A percentile compares a stretch with the other conserved stretches of the same genome.
Conservation (phyloP, 2,888 invertebrate genomes). For the Lypha dubia region DNA sequence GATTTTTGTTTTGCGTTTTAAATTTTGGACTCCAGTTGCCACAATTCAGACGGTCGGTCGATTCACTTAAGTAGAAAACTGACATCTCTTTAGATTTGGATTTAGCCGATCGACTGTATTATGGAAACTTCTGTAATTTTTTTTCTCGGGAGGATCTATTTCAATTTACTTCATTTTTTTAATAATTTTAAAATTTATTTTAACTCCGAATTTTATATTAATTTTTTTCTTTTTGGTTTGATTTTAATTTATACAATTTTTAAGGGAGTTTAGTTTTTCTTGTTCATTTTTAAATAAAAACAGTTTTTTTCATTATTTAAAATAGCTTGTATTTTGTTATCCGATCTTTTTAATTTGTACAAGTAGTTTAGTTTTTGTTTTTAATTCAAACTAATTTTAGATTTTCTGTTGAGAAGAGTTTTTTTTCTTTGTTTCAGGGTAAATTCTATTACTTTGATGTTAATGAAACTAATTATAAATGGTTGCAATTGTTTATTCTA, state of each 20-base stretch:
- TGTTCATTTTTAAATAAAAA: neutral
- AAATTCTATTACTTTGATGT: neutral
- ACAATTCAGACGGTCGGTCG: neutral
- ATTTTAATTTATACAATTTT: constrained; percentile 39
- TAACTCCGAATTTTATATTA: constrained; percentile 39
- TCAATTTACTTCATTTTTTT: constrained; percentile 6
- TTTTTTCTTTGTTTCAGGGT: neutral
- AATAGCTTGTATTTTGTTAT: neutral
- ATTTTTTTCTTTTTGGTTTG: constrained; percentile 3
- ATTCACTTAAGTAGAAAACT: too few relatives aligned
- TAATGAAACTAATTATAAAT: constrained; percentile 12
- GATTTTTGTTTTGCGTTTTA: constrained; percentile 16
- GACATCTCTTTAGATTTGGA: too few relatives aligned
- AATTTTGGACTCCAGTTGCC: too few relatives aligned
- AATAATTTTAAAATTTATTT: constrained; percentile 24
- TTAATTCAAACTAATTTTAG: constrained; percentile 2
- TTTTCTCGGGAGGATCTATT: neutral
- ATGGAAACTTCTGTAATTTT: neutral
- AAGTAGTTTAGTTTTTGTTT: constrained; percentile 10
- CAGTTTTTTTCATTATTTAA: neutral
- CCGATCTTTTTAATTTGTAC: constrained; percentile 50
- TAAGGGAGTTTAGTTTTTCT: neutral
- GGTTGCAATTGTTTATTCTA: constrained; percentile 50
- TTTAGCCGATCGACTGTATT: too few relatives aligned
- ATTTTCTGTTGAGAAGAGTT: neutral